Evolutionary conservation across 2,797 vertebrate species (phyloP).

Genomic region (Phataginus tricuspis): DNA sequence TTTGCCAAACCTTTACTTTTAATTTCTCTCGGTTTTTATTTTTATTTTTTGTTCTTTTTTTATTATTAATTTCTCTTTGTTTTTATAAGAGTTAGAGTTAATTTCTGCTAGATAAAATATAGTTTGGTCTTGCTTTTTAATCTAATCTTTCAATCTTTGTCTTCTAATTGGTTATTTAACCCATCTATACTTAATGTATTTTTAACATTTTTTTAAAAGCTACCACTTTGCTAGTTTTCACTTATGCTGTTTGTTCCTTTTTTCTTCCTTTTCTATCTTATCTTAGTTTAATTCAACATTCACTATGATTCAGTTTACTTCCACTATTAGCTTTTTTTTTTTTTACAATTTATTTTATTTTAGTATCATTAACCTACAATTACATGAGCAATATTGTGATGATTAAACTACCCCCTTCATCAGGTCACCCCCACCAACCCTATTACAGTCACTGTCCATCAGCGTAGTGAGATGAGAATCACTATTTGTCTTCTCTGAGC

Average conservation of each 20-base stretch:
- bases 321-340: no score
- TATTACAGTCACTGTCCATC: no score
- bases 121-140: neutral
- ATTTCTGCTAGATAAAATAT: constrained; percentile 11
- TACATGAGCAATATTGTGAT: no score
- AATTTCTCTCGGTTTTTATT: neutral
- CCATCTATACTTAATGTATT: neutral
- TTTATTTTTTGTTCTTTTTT: no score
- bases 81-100: neutral
- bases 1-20: neutral
- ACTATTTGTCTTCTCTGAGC: no score
- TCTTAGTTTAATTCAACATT: neutral
- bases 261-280: neutral
- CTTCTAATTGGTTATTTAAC: neutral
- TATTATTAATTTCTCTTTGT: neutral
- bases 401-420: no score
- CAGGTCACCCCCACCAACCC: no score
- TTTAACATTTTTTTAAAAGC: neutral
- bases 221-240: neutral
- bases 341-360: no score
- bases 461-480: no score
- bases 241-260: neutral
- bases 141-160: neutral
- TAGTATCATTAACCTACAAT: no score
- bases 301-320: neutral